Conservation (phyloP, 2,797 vertebrate species). For the Tragelaphus oryx region DNA sequence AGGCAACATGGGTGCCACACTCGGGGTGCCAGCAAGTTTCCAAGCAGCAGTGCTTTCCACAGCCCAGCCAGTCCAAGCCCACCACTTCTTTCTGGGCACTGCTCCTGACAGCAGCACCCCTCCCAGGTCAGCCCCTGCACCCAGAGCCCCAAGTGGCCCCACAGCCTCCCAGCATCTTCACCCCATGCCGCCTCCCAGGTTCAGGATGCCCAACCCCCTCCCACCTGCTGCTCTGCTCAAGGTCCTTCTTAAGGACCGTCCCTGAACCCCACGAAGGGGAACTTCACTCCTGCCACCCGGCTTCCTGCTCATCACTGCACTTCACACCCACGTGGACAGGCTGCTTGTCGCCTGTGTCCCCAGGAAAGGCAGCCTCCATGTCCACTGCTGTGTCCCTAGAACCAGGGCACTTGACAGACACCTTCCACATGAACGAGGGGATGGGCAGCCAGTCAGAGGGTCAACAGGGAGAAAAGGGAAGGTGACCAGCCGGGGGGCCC, state of each 20-base stretch:
- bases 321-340: rapidly evolving
- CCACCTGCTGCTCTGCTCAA: not conserved
- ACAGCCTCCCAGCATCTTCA: not conserved
- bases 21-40: rapidly evolving
- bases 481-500: not conserved
- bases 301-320: not conserved
- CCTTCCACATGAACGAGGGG: not conserved
- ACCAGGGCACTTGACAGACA: not conserved
- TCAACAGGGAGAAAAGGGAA: rapidly evolving
- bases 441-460: not conserved
- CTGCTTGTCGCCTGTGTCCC: rapidly evolving
- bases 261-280: not conserved
- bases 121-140: not conserved
- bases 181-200: no score
- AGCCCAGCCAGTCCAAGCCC: not conserved
- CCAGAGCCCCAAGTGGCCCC: not conserved
- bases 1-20: not conserved
- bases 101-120: not conserved
- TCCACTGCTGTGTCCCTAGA: not conserved
- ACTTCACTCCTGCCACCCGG: rapidly evolving
- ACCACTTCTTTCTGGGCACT: not conserved
- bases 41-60: not conserved
- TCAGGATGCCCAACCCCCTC: not conserved
- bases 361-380: no score
- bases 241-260: not conserved